Conservation (phyloP, 1,140 invertebrate genomes). For the Anoplophora glabripennis region DNA sequence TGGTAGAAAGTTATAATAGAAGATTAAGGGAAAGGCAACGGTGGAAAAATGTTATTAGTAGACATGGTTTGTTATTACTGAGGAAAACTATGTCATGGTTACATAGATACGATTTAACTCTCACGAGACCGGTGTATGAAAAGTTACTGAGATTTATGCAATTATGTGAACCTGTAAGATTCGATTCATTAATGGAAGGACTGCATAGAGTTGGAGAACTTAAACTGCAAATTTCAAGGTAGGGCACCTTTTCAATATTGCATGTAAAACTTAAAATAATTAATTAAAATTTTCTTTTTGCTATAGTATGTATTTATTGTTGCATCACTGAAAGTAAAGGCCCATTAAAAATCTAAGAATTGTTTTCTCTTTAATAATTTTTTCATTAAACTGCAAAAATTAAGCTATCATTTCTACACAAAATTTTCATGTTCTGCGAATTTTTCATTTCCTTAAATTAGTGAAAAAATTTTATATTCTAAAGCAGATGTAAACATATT, state of each 20-base stretch:
- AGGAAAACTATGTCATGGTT: slow-evolving; percentile 62
- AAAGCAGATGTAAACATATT: no score
- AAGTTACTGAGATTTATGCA: slow-evolving; percentile 70
- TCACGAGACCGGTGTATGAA: slow-evolving; percentile 62
- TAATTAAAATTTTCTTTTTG: no score
- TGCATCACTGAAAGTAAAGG: no score
- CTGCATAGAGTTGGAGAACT: slow-evolving; percentile 68
- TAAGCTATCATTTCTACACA: no score
- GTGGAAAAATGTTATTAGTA: slow-evolving; percentile 68
- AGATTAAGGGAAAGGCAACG: slow-evolving; percentile 69
- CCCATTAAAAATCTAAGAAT: no score
- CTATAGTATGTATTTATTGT: no score
- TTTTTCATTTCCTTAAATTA: no score
- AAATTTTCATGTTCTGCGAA: no score
- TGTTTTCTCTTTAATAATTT: slow-evolving; percentile 5
- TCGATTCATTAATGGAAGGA: slow-evolving; percentile 75
- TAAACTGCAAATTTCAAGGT: slow-evolving; percentile 59
- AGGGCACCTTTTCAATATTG: slow-evolving; percentile 4
- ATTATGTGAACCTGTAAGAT: slow-evolving; percentile 68
- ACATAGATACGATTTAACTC: slow-evolving; percentile 63
- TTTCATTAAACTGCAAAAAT: no score
- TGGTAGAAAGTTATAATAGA: slow-evolving; percentile 68
- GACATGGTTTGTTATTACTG: slow-evolving; percentile 76
- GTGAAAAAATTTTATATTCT: no score
- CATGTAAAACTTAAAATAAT: not conserved